Conservation (phyloP, 2,113 vertebrate genomes). For the Nothoprocta perdicaria region DNA sequence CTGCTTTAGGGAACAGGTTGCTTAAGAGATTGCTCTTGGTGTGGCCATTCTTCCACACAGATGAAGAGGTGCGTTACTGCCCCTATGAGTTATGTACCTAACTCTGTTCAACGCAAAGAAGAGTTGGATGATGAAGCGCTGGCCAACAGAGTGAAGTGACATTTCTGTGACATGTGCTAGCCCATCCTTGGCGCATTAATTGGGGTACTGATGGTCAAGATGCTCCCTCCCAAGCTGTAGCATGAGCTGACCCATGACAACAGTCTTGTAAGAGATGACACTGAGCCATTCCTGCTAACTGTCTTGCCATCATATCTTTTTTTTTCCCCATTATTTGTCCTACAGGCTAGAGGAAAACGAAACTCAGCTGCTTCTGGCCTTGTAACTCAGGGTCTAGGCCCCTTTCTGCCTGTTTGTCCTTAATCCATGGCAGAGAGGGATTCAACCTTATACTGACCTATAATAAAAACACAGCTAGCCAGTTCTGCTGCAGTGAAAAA, state of each 20-base stretch:
- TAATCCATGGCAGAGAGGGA: neutral
- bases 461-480: neutral
- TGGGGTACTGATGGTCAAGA: neutral
- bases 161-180: accelerated
- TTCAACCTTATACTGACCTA: neutral
- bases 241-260: neutral
- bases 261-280: neutral
- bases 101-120: neutral
- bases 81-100: accelerated
- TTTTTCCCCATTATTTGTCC: neutral
- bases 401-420: neutral
- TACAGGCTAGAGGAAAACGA: neutral
- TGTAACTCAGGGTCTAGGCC: accelerated
- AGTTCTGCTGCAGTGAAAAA: neutral
- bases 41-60: neutral
- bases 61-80: neutral
- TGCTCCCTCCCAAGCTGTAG: neutral
- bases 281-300: neutral
- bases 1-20: neutral
- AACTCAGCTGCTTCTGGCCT: neutral
- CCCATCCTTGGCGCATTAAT: neutral
- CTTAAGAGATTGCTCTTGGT: neutral
- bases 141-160: neutral
- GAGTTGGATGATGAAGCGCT: neutral
- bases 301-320: neutral